These are phyloP conservation scores for Corynorhinus townsendii DNA, from an alignment of 2,113 vertebrate species.

Conservation along the genomic window DNA sequence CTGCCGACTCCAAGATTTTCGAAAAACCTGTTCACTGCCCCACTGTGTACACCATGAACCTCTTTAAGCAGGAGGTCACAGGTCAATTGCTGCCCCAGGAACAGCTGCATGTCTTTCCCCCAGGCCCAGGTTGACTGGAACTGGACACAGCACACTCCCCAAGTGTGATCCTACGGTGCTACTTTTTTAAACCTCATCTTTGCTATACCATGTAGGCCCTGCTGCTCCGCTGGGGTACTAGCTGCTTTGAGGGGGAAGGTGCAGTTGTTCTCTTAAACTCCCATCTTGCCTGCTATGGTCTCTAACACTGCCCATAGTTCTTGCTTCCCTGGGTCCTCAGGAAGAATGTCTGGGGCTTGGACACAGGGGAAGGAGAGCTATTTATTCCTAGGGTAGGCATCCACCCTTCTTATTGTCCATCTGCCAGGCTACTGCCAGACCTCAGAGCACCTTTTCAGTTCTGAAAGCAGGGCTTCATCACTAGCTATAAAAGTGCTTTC, in stretches of 20 bases:
- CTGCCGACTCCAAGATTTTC: neutral
- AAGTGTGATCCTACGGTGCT: neutral
- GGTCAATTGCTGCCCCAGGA: neutral
- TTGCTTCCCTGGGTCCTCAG: neutral
- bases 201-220: conserved; percentile 52
- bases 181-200: conserved; percentile 29
- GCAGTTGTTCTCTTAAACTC: conserved; percentile 17
- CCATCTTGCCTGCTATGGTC: conserved; percentile 47
- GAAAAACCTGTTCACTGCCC: neutral
- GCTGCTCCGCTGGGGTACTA: neutral
- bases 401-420: conserved; percentile 33
- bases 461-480: conserved; percentile 46
- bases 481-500: conserved; percentile 44
- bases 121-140: neutral
- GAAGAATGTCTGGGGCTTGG: neutral
- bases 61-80: neutral
- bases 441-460: conserved; percentile 22
- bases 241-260: conserved; percentile 4
- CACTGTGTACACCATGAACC: fast-evolving
- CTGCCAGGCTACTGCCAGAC: conserved; percentile 19
- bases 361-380: conserved; percentile 29
- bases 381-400: conserved; percentile 47
- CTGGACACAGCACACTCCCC: neutral
- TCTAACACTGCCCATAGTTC: conserved; percentile 41
- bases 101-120: neutral